Percentiles rank a stretch among this genome's conserved stretches.
Evolutionary conservation across 2,888 invertebrate species (phyloP).

Genomic region (Bombyx huttoni): DNA sequence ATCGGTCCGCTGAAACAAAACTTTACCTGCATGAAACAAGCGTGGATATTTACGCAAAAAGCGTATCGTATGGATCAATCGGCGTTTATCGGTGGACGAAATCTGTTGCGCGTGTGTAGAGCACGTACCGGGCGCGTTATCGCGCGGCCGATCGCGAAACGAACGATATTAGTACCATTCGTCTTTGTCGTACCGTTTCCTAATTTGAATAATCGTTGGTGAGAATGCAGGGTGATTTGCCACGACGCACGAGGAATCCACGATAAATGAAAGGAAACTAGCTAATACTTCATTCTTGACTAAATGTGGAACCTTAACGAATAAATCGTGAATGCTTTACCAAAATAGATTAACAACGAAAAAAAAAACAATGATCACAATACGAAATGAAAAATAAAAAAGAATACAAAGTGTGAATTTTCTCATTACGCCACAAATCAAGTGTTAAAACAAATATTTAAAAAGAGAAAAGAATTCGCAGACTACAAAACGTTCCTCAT

Average conservation of each 20-base stretch:
- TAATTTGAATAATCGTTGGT: slow-evolving; percentile 72
- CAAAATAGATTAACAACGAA: slow-evolving; percentile 4
- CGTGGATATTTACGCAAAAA: slow-evolving; percentile 66
- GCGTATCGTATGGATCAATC: slow-evolving; percentile 65
- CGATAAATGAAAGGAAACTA: neutral
- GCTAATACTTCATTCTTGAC: neutral
- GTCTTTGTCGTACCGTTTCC: slow-evolving; percentile 69
- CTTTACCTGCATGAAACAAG: slow-evolving; percentile 39
- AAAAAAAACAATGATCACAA: slow-evolving; percentile 22
- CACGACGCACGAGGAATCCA: slow-evolving; percentile 24
- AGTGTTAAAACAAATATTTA: slow-evolving; percentile 70
- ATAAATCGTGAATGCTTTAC: neutral
- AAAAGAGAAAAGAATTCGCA: slow-evolving; percentile 63
- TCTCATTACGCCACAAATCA: slow-evolving; percentile 68
- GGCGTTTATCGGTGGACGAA: slow-evolving; percentile 53
- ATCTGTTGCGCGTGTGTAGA: slow-evolving; percentile 65
- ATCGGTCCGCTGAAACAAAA: slow-evolving; percentile 8
- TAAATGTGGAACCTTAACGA: neutral
- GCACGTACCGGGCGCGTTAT: slow-evolving; percentile 53
- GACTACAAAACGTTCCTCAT: slow-evolving; percentile 63
- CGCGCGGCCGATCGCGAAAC: slow-evolving; percentile 49
- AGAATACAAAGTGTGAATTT: slow-evolving; percentile 60
- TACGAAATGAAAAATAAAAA: slow-evolving; percentile 28
- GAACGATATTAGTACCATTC: slow-evolving; percentile 69
- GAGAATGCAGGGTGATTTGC: slow-evolving; percentile 63